Conservation (phyloP, 1,140 invertebrate genomes). For the Ridgeia piscesae region DNA sequence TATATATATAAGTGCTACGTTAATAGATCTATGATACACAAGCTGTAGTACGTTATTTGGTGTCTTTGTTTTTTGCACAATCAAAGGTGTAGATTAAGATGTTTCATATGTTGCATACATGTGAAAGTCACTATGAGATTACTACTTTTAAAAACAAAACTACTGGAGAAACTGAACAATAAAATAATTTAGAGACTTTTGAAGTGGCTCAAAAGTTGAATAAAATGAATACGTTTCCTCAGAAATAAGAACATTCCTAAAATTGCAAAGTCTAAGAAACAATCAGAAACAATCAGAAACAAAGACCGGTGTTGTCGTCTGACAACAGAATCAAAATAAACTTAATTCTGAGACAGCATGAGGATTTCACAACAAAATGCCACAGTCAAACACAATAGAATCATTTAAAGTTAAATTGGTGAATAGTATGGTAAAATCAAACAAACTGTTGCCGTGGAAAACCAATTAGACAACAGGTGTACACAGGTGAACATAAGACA, state of each 20-base stretch:
- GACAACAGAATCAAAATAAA: neutral
- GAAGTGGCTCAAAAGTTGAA: neutral
- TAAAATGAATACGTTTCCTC: neutral
- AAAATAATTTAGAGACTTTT: neutral
- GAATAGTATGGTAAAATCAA: neutral
- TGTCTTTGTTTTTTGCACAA: no score
- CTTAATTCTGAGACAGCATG: neutral
- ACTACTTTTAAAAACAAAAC: no score
- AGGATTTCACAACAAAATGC: neutral
- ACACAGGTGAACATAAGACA: neutral
- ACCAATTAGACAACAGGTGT: neutral
- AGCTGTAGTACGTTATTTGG: no score
- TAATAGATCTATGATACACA: no score
- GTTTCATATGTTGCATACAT: no score
- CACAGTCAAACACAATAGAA: neutral
- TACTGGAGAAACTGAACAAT: neutral
- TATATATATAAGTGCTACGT: no score
- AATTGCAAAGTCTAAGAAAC: neutral
- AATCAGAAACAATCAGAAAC: no score
- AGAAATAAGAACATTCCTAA: neutral
- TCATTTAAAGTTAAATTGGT: neutral
- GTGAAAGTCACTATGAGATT: no score
- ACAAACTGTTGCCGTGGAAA: neutral
- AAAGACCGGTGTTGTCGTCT: no score
- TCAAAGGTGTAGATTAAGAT: no score